Base-by-base conservation (phyloP, 2,113 vertebrate species). In the Mugil cephalus region DNA sequence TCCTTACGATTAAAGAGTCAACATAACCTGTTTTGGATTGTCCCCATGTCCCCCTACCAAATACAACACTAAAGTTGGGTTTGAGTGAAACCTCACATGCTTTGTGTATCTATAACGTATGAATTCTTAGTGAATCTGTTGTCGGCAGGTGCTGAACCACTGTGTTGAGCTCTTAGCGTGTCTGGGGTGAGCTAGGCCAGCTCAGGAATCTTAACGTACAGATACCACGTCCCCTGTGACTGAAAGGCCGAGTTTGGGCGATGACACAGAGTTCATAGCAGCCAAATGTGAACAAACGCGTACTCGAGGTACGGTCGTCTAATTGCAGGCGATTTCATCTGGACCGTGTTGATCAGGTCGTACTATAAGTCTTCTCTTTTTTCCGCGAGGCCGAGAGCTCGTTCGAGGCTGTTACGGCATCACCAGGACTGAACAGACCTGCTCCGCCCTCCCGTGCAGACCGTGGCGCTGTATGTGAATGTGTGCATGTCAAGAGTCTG, bases 1-100 rank as follows among this genome's bases (percentile, higher is more conserved):
- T 93, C 87, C 84, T 91, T 84, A 89, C 84, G 83, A 94, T 93
- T 92, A 93, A 93, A 93, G 86, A 90, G 89, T 94, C 78, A 77
- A 83, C 91, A 91, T 85, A 93, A 91, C 80, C 88, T 91, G 86
- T 91, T 92, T 81, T 88, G 84, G 67, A 89, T 87, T 80, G 68
- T 85, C 78, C 87, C 77, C 69, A 38, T 72, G 65, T 80, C 78
- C 88, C 83, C 82, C 74, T 70, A 69, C 74, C 85, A 90, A 86
- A 91, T 88, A 72, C 51, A 84, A 85, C 84, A 89, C 91, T 92
- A 88, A 93, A 92, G 78, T 82, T 91, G 89, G 88, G 86, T 93
- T 92, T 90, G 74, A 93, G 90, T 91, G n/a, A 87, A 93, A 87
- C 82, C 77, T 75, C 45, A 30, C 38, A 70, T 24, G 74, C 80